These are phyloP conservation scores for Herpetotheres cachinnans DNA, from an alignment of 2,113 vertebrate species.

Conservation along the genomic window DNA sequence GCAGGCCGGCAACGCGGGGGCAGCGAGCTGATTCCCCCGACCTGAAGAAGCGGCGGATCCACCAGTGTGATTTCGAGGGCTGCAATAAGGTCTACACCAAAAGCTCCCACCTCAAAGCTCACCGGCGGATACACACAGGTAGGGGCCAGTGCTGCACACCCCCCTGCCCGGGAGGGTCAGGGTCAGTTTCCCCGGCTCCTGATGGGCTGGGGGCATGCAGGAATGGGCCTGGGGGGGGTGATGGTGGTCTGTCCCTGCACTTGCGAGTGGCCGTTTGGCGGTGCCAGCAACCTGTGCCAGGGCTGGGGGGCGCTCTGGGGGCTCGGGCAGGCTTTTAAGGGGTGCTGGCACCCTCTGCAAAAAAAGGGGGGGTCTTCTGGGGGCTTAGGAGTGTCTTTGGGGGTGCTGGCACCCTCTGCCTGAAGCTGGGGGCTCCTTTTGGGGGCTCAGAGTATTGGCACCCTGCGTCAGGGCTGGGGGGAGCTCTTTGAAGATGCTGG, in stretches of 20 bases:
- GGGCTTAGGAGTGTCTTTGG: neutral
- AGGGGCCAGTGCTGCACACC: neutral
- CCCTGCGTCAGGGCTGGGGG: too few relatives aligned
- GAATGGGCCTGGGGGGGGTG: fast-evolving
- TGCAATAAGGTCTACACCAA: constrained; percentile 98
- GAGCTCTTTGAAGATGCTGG: neutral
- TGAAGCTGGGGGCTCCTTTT: neutral
- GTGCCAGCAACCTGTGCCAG: too few relatives aligned
- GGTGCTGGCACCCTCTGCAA: too few relatives aligned
- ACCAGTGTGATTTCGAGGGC: constrained; percentile 96
- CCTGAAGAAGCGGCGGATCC: constrained; percentile 90
- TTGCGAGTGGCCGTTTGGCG: fast-evolving
- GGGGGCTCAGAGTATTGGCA: neutral
- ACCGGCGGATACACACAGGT: constrained; percentile 97
- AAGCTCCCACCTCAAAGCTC: constrained; percentile 97
- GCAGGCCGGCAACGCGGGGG: neutral
- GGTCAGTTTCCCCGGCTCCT: fast-evolving
- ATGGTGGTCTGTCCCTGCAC: neutral
- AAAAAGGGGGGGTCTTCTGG: too few relatives aligned
- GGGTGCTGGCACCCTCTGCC: neutral
- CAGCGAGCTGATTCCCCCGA: constrained; percentile 79
- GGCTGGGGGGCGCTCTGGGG: neutral
- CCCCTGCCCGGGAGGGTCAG: neutral
- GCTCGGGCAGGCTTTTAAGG: neutral
- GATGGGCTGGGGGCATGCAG: fast-evolving